Conservation (phyloP, 1,140 invertebrate species). For the Leptinotarsa defecta region DNA sequence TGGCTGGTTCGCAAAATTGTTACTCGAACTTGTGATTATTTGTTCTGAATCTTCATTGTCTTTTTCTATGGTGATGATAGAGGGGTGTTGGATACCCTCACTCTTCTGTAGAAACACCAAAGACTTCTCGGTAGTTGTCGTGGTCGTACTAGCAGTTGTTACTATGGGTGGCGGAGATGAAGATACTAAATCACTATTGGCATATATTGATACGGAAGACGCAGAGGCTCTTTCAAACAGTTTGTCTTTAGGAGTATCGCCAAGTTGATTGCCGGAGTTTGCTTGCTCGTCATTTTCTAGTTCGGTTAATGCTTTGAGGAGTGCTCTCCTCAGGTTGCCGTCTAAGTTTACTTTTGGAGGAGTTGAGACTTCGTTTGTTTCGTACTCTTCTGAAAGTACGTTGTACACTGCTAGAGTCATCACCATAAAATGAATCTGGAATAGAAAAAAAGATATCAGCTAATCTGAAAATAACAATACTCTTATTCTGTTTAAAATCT, state of each 20-base stretch:
- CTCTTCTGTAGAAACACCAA: slow-evolving; percentile 49
- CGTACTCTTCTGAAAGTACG: not conserved
- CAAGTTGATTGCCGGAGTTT: slow-evolving; percentile 20
- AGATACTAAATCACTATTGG: slow-evolving; percentile 14
- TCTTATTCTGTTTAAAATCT: no score
- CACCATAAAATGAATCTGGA: not conserved
- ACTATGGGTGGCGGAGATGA: not conserved
- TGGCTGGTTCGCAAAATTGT: slow-evolving; percentile 32
- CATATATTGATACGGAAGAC: slow-evolving; percentile 41
- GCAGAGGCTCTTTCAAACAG: slow-evolving; percentile 47
- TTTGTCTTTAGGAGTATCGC: slow-evolving; percentile 28
- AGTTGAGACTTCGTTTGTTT: not conserved
- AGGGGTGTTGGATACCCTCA: slow-evolving; percentile 41
- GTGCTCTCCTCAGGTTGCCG: slow-evolving; percentile 47
- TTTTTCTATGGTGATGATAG: slow-evolving; percentile 41
- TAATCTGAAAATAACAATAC: no score
- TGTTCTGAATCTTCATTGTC: slow-evolving; percentile 39
- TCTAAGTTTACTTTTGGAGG: slow-evolving; percentile 41
- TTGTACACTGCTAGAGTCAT: not conserved
- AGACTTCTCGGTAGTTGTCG: not conserved
- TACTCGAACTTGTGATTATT: slow-evolving; percentile 45
- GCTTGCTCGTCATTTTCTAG: slow-evolving; percentile 50
- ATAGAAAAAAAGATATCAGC: not conserved
- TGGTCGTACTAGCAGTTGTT: not conserved
- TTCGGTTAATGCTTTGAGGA: slow-evolving; percentile 50